Evolutionary conservation across 2,888 invertebrate species (phyloP), one percentile per base, ranked within the genome.

Genomic region (Petrophora chlorosata): DNA sequence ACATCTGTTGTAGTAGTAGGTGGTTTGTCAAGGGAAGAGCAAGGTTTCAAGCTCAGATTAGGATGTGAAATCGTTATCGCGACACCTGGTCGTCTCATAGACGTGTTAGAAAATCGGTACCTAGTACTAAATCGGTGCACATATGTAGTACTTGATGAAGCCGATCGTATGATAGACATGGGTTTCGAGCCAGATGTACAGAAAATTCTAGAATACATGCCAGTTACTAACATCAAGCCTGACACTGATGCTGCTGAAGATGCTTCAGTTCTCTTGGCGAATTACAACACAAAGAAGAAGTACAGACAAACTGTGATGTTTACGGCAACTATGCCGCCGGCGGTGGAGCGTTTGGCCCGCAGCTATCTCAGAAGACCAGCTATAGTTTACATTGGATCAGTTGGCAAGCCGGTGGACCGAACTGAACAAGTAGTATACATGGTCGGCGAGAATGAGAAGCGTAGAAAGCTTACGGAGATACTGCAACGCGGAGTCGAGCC

Each of bases 241-340:
- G 99, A 99, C 75, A 94, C 96, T 0, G 99, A 99, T 66, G 99
- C 99, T 65, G 99, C 99, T 0, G 99, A 99, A 88, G 98, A 99
- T 82, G 97, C 97, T 44, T 93, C 93, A 30, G 94, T 96, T 63
- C 90, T 99, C 43, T 92, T 99, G 84, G 96, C 95, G 19, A 99
- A 99, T 84, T 99, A 99, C 75, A 94, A 96, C 74, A 94, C 97
- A 0, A 99, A 98, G 82, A 96, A 99, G 80, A 99, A 99, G 82
- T 99, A 96, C 82, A 92, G 99, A 79, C 99, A 99, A 95, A 99
- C 99, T 70, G 99, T 99, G 79, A 99, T 99, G 99, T 99, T 99
- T 85, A 99, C 99, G 35, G 99, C 99, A 2, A 99, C 99, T 58
- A 99, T 99, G 99, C 99, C 99, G 5, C 95, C 99, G 0, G 97